Base-by-base conservation (phyloP, 2,113 vertebrate genomes). In the Toxotes jaculatrix region DNA sequence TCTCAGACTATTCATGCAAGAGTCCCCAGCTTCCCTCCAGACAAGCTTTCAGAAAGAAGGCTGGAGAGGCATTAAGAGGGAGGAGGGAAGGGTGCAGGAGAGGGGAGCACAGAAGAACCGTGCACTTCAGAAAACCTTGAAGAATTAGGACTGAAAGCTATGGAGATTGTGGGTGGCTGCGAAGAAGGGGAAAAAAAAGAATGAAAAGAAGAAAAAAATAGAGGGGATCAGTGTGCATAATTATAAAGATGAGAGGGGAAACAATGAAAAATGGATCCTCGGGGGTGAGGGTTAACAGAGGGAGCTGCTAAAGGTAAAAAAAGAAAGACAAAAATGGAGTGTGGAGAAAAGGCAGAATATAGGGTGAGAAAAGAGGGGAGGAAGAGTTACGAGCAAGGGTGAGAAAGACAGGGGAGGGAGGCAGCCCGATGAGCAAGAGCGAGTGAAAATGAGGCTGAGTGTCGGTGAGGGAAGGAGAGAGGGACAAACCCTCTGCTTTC, bases 381-480 rank as follows among this genome's bases (percentile, higher is more conserved):
- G 77, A 84, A 79, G 64, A 79, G 84, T 66, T 90, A 90, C 88
- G 27, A 87, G 91, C 89, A 83, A 71, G 85, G 85, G 88, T 85
- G 90, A 89, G 81, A 89, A 74, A 76, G 87, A 77, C 82, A 67
- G 64, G 76, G 89, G 89, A 88, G 87, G 85, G 89, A 89, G 87
- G 86, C 79, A 74, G 87, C 72, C 42, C 40, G 68, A 59, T 73
- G 87, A 88, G 77, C 81, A 80, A 62, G 74, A 89, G 90, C 53
- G 88, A 91, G 89, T 92, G 90, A 93, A 91, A 93, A 92, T 92
- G 91, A 91, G 89, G 89, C 90, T 91, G 89, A 90, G 85, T 83
- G 80, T 82, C 53, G 27, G 81, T 65, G 89, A 91, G 91, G 68
- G 88, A 89, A 83, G 71, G 89, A 91, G 86, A 91, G 84, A 87